A percentile compares a stretch with the other conserved stretches of the same genome.
Evolutionary conservation across 1,140 invertebrate species (phyloP).

Genomic region (Agrypnia vestita): DNA sequence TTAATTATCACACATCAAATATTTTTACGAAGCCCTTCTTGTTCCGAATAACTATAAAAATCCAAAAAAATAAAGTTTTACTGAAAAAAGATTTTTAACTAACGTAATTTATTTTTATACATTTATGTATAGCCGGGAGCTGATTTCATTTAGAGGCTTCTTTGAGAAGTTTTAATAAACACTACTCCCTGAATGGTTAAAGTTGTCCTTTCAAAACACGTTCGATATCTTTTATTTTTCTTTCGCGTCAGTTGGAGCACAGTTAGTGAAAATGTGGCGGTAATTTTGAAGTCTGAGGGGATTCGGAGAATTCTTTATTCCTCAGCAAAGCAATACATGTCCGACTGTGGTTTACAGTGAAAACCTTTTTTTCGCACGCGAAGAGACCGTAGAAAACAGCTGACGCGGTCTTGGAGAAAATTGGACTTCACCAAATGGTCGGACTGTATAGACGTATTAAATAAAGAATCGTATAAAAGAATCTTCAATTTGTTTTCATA

Average conservation of each 20-base stretch:
- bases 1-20: too few relatives aligned
- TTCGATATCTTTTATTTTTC: conserved; percentile 21
- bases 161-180: conserved; percentile 20
- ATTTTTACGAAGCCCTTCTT: too few relatives aligned
- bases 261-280: conserved; percentile 4
- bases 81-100: too few relatives aligned
- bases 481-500: not conserved
- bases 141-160: too few relatives aligned
- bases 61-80: too few relatives aligned
- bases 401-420: conserved; percentile 17
- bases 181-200: not conserved
- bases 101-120: too few relatives aligned
- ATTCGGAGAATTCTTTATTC: conserved; percentile 23
- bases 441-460: conserved; percentile 1
- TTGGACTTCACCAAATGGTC: not conserved
- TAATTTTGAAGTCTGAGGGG: conserved; percentile 17
- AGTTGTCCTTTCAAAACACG: conserved; percentile 17
- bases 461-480: not conserved
- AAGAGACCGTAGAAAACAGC: conserved; percentile 4
- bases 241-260: not conserved
- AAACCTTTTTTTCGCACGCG: conserved; percentile 10
- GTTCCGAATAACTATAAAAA: too few relatives aligned
- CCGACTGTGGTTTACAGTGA: conserved; percentile 18
- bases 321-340: conserved; percentile 18
- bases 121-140: too few relatives aligned